These are phyloP conservation scores for Aphaenogaster floridana DNA, from an alignment of 1,140 invertebrate genomes.

Conservation along the genomic window DNA sequence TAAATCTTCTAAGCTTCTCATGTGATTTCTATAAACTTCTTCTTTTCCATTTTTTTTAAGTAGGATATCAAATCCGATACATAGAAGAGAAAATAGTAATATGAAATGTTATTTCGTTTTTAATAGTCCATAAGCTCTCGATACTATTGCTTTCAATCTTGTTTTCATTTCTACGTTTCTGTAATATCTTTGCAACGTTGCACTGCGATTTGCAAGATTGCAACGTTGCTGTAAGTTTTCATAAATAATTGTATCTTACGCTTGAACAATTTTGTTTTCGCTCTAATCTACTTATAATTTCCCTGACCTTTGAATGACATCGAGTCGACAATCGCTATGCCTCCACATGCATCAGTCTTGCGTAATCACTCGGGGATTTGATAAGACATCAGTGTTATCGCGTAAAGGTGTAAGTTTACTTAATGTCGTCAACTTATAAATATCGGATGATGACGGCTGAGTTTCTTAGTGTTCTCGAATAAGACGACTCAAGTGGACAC, in stretches of 20 bases:
- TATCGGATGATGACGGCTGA: not conserved
- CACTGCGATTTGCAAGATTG: not conserved
- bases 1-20: not conserved
- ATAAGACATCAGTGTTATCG: constrained; percentile 17
- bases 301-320: not conserved
- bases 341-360: not conserved
- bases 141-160: not conserved
- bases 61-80: not conserved
- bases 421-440: constrained; percentile 20
- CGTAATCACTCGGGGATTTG: not conserved
- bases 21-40: not conserved
- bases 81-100: not conserved
- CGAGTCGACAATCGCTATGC: not conserved
- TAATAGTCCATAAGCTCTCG: not conserved
- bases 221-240: not conserved
- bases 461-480: not conserved
- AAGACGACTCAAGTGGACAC: not conserved
- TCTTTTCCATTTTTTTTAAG: not conserved
- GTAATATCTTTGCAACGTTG: not conserved
- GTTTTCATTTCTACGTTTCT: not conserved
- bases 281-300: constrained; percentile 17
- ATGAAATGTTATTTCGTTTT: not conserved
- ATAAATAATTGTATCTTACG: not conserved
- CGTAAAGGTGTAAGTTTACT: constrained; percentile 3
- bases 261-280: not conserved